Percentiles rank a stretch among this genome's conserved stretches.
Evolutionary conservation across 2,888 invertebrate genomes (phyloP).

Genomic region (Dugesia japonica): DNA sequence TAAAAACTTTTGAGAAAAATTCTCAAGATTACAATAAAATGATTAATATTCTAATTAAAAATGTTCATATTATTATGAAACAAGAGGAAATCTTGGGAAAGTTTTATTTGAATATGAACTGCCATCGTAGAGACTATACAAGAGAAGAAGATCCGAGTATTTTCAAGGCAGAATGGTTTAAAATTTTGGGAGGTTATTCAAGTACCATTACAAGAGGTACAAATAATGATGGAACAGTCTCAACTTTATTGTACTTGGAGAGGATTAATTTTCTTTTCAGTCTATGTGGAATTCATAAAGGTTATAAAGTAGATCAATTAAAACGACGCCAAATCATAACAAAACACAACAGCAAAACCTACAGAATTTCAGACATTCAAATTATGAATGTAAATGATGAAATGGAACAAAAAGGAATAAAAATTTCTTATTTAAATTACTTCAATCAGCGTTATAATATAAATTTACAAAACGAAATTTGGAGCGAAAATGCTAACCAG

Average conservation of each 20-base stretch:
- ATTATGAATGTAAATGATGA: conserved; percentile 59
- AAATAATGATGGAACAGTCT: neutral
- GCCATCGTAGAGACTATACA: neutral
- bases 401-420: conserved; percentile 28
- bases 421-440: conserved; percentile 33
- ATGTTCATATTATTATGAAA: neutral
- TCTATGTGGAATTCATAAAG: neutral
- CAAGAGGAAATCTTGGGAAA: neutral
- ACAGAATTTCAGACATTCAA: conserved; percentile 67
- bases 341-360: conserved; percentile 72
- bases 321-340: conserved; percentile 38
- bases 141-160: neutral
- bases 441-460: conserved; percentile 55
- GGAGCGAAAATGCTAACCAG: too few species aligned
- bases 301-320: neutral
- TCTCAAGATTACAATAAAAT: neutral
- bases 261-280: neutral
- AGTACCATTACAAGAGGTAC: neutral
- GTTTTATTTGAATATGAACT: neutral
- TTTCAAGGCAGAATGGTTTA: neutral
- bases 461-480: conserved; percentile 52
- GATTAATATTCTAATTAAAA: neutral
- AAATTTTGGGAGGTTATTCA: neutral
- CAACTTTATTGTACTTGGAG: neutral
- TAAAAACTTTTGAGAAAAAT: neutral